Base-by-base conservation (phyloP, 2,888 invertebrate genomes). In the Ormyrus rosae region DNA sequence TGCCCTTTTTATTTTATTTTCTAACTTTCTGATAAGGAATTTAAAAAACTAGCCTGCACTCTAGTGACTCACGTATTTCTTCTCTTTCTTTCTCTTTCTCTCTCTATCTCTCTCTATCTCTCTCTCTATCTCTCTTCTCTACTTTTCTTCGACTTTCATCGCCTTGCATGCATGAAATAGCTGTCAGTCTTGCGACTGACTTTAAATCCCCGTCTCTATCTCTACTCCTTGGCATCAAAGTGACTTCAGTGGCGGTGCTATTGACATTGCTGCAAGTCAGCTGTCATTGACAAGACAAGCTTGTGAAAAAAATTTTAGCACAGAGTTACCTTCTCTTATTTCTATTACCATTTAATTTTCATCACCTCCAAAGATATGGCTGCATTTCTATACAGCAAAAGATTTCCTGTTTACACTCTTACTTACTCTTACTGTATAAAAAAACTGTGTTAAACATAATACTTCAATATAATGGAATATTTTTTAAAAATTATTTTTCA, bases 31-130 rank as follows among this genome's bases (percentile, higher is more conserved):
- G 34, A 34, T 34, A 81, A 75, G 77, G 61, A 80, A 83, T 81
- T 85, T 85, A 85, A 83, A 84, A 85, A 85, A 85, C 83, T 90
- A 90, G 89, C 84, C 85, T 90, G 90, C 90, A 90, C 90, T 85
- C 84, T 90, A 90, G 89, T 86, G 85, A 89, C 86, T 90, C 87
- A 86, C 89, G 72, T 71, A 81, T 78, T 63, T 80, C 69, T 80
- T 73, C 55, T 80, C 50, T 86, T 87, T 89, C 87, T 87, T 88
- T 88, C 85, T 86, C 85, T 87, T 82, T 85, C 72, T 83, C 65
- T 82, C 81, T 82, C 80, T 82, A 72, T 84, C 73, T 81, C 55
- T 78, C 75, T 9, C 89, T 88, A 88, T 88, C 55, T 79, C 53
- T 87, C 19, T 9, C 51, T 51, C 19, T 68, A 51, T 72, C 84